Percentiles rank a stretch among this genome's conserved stretches.
phyloP scores from a whole-genome alignment of 2,797 vertebrate genomes.

The Siniperca undulata region DNA sequence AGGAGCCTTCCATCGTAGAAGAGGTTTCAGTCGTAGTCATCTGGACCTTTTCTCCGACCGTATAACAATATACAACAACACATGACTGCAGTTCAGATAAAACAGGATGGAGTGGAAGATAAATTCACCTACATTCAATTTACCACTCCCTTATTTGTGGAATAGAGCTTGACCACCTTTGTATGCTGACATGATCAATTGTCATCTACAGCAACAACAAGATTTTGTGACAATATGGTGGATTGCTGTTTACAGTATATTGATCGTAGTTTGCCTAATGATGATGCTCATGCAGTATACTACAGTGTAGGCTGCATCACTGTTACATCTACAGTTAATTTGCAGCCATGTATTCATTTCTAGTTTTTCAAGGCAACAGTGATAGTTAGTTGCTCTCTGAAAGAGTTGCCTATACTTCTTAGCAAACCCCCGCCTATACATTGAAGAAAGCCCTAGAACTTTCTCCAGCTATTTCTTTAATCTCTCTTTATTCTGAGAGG shows the following conservation, averaged over 20 bases:
- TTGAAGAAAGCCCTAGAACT: slow-evolving; percentile 38
- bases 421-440: background rate
- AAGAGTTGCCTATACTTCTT: background rate
- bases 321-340: background rate
- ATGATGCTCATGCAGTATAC: background rate
- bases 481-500: background rate
- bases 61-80: background rate
- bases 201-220: background rate
- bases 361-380: background rate
- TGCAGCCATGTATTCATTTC: background rate
- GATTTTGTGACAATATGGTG: background rate
- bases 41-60: too few relatives aligned
- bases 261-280: background rate
- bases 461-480: slow-evolving; percentile 21
- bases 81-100: background rate
- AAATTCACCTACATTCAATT: background rate
- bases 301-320: background rate
- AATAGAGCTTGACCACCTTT: background rate
- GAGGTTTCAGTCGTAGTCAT: too few relatives aligned
- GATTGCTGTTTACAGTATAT: too few relatives aligned
- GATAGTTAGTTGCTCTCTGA: background rate
- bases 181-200: background rate
- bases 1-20: too few relatives aligned
- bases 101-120: background rate
- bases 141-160: background rate